Evolutionary conservation across 2,888 invertebrate species (phyloP), one percentile per base, ranked within the genome.

Genomic region (Microctonus hyperodae): DNA sequence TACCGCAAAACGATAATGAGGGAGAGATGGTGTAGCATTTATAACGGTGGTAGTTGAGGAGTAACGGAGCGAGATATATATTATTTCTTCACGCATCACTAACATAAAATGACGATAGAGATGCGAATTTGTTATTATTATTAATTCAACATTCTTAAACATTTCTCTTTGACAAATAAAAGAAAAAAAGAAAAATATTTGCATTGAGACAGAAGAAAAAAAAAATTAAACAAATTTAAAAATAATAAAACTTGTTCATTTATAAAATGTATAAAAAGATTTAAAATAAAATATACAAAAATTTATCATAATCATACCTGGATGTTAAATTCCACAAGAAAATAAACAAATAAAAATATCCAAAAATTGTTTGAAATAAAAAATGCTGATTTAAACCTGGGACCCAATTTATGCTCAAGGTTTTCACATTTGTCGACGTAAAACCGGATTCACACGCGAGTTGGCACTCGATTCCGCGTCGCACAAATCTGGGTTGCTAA

Each of bases 401-500:
- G 31, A 23, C 28, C 31, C 16, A 44, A 44, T 44, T 44, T n/a
- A 44, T 28, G 55, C 55, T 31, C 31, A 55, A 33, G 55, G 40
- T 62, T 62, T 62, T 64, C 64, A 64, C 64, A 64, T 60, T 61
- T 35, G 31, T 55, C 13, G 57, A 64, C 16, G 16, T 69, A 51
- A n/a, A 68, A 73, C 74, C 74, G 76, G 76, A 77, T 72, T 74
- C 72, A 73, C 75, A 73, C 75, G 73, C 72, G 74, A 76, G 72
- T 75, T 74, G 70, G 66, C 76, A 67, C 70, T 67, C 69, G 67
- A 62, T 33, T 20, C 66, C 58, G 37, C 40, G 40, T 55, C 16
- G 6, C 2, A 16, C 44, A 44, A n/a, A 72, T 69, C 53, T 70
- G 69, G 60, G 64, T 63, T 65, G 56, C 65, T 68, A 69, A 69